Evolutionary conservation across 2,888 invertebrate genomes (phyloP).

Genomic region (Drosophila monieri): DNA sequence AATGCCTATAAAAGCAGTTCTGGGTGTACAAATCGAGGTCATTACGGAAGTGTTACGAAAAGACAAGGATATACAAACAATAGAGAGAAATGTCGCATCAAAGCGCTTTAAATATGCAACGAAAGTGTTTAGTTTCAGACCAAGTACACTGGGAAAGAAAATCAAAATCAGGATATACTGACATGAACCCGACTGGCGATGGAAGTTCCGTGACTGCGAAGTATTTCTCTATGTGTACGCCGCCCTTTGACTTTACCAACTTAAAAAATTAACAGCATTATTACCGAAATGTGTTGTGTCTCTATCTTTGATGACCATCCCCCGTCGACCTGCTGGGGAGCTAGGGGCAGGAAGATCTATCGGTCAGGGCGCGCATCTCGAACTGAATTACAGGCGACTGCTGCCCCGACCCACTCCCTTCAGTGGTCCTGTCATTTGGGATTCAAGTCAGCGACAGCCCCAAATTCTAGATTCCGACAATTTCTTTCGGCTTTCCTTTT

Average conservation of each 20-base stretch:
- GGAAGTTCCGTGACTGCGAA: too few species aligned
- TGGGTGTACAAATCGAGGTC: conserved; percentile 68
- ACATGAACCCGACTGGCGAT: too few species aligned
- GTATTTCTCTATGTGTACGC: conserved; percentile 34
- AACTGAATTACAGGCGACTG: conserved; percentile 12
- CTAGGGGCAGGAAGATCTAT: conserved; percentile 10
- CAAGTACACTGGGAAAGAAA: conserved; percentile 2
- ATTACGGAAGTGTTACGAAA: conserved; percentile 43
- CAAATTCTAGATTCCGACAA: conserved; percentile 72
- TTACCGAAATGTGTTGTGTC: conserved; percentile 68
- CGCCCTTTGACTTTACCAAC: conserved; percentile 61
- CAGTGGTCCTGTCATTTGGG: conserved; percentile 65
- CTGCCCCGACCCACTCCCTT: background rate
- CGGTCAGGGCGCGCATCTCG: conserved; percentile 51
- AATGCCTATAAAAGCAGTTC: conserved; percentile 64
- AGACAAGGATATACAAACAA: conserved; percentile 1
- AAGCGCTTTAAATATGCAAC: conserved; percentile 44
- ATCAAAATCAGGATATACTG: background rate
- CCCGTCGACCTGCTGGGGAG: background rate
- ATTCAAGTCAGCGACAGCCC: conserved; percentile 76
- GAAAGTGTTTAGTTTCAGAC: conserved; percentile 5
- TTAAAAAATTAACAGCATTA: conserved; percentile 80
- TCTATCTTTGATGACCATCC: conserved; percentile 47
- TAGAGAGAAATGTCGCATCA: conserved; percentile 21
- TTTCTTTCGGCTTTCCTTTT: conserved; percentile 70